Evolutionary conservation across 2,888 invertebrate genomes (phyloP).

Genomic region (Clusia tigrina): DNA sequence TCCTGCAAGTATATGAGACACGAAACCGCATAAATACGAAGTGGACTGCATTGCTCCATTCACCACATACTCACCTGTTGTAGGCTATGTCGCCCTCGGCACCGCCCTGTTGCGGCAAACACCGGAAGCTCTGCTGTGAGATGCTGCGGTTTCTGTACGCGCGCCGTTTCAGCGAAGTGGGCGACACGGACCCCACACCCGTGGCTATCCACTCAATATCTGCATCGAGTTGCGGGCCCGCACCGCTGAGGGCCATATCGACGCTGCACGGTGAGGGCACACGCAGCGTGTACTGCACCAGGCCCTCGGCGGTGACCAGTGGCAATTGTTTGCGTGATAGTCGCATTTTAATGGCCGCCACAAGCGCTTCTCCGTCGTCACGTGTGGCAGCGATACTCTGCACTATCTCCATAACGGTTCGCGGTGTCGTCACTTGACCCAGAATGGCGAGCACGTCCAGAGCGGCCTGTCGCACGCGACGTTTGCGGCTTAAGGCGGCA

Average conservation of each 20-base stretch:
- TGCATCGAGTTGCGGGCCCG: conserved; percentile 66
- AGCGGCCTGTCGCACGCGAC: conserved; percentile 78
- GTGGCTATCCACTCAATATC: conserved; percentile 81
- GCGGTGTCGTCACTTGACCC: conserved; percentile 74
- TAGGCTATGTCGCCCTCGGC: conserved; percentile 6
- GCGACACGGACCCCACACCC: conserved; percentile 70
- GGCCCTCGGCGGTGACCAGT: conserved; percentile 74
- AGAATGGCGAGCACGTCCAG: conserved; percentile 82
- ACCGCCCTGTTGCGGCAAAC: conserved; percentile 25
- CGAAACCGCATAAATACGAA: too few relatives aligned
- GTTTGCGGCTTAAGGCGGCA: conserved; percentile 69
- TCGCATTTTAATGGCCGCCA: conserved; percentile 77
- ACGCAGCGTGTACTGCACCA: conserved; percentile 78
- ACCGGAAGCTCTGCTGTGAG: conserved; percentile 39
- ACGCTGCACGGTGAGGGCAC: conserved; percentile 63
- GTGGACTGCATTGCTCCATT: too few relatives aligned
- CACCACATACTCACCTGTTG: conserved; percentile 22
- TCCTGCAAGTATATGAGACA: conserved; percentile 27
- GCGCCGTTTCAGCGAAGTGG: conserved; percentile 64
- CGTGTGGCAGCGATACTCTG: conserved; percentile 65
- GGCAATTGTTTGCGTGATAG: conserved; percentile 79
- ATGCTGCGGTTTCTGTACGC: conserved; percentile 40
- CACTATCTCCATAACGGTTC: conserved; percentile 72
- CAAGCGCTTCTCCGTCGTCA: conserved; percentile 68
- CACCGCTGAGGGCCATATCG: conserved; percentile 30